Conservation (phyloP, 1,140 invertebrate species). For the Hyles euphorbiae region DNA sequence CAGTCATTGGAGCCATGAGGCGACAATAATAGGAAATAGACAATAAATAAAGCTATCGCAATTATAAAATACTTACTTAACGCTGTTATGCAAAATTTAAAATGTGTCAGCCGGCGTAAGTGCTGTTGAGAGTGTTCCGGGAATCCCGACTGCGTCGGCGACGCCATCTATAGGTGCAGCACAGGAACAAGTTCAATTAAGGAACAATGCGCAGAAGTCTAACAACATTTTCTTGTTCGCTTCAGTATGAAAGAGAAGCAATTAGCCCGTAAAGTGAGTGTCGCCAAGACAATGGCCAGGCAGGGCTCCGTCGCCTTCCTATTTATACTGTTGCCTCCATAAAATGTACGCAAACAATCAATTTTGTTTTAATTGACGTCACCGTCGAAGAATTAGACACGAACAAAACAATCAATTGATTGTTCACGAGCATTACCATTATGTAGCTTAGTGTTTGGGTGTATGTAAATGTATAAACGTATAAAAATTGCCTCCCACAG, state of each 20-base stretch:
- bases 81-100: slow-evolving; percentile 2
- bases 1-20: not conserved
- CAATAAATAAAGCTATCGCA: slow-evolving; percentile 1
- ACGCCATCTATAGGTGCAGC: slow-evolving; percentile 10
- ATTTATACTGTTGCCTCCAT: too few relatives aligned
- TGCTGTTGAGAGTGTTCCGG: slow-evolving; percentile 1
- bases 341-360: too few relatives aligned
- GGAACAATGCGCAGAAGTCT: slow-evolving; percentile 45
- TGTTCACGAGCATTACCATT: too few relatives aligned
- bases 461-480: too few relatives aligned
- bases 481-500: too few relatives aligned
- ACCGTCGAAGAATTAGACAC: too few relatives aligned
- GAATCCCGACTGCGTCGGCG: not conserved
- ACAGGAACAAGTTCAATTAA: slow-evolving; percentile 43
- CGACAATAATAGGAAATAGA: slow-evolving; percentile 2
- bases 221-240: slow-evolving; percentile 46
- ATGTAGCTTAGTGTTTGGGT: too few relatives aligned
- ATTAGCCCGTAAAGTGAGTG: slow-evolving; percentile 42
- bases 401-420: too few relatives aligned
- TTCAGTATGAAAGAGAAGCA: slow-evolving; percentile 47
- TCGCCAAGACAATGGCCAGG: slow-evolving; percentile 31
- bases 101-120: slow-evolving; percentile 15
- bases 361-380: too few relatives aligned
- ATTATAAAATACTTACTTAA: not conserved
- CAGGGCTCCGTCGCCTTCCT: not conserved